Evolutionary conservation across 2,797 vertebrate genomes (phyloP), one percentile per base, ranked within the genome.

Genomic region (Molothrus ater): DNA sequence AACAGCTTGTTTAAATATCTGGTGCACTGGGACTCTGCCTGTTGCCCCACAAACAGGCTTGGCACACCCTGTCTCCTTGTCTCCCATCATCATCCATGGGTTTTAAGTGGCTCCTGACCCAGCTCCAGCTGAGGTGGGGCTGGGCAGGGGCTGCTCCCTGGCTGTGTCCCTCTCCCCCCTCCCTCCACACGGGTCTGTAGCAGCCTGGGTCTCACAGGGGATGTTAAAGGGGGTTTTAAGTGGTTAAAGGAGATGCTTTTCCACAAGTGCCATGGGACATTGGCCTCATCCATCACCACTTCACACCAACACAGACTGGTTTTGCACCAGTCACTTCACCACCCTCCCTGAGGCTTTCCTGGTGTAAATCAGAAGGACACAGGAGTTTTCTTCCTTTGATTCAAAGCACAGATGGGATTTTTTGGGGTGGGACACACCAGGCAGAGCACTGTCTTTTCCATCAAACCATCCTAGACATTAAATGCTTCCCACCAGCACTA

Each of bases 41-140:
- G 60, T 73, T 76, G 80, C 40, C 65, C 59, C 42, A 13, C 0
- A 0, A 18, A 34, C 1, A 9, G 38, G 59, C 45, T 69, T 3
- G 3, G 45, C 26, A 36, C 8, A 13, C 54, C n/a, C 3, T 0
- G 3, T 31, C 31, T 68, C 48, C 70, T 89, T 2, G 0, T 43
- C 8, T 17, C 6, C 29, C 16, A 7, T 17, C 43, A 47, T 13
- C 2, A 15, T 26, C 57, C 63, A 16, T 40, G 63, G 61, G 32
- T 47, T 85, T 90, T 45, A 8, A 71, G 51, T 28, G 26, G 59
- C 34, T 92, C n/a, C 82, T 70, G 81, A 60, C n/a, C 51, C 51
- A 22, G 12, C 6, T 50, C 32, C 43, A 66, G 81, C 43, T 2
- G 11, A 74, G 53, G 14, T 48, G 60, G 25, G 40, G 43, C 43